A percentile compares a stretch with the other conserved stretches of the same genome.
Evolutionary conservation across 1,140 invertebrate species (phyloP).

Genomic region (Drosophila burlai): DNA sequence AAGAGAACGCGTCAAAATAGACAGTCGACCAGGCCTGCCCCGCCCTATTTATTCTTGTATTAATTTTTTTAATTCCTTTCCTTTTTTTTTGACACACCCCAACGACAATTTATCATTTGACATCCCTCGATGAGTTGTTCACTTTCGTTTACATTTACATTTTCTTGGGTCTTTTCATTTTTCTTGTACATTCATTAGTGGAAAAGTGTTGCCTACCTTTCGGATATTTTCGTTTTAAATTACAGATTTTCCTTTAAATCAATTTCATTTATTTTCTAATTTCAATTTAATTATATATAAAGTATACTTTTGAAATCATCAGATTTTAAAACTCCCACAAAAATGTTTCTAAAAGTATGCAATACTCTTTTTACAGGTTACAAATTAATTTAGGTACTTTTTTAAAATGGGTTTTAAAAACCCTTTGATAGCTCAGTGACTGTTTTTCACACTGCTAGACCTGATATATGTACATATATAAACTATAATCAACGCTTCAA

Average conservation of each 20-base stretch:
- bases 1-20: conserved; percentile 47
- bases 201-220: conserved; percentile 61
- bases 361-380: no score
- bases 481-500: not conserved
- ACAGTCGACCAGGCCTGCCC: conserved; percentile 22
- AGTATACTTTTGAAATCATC: no score
- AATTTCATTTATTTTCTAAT: not conserved
- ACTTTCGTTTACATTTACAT: conserved; percentile 36
- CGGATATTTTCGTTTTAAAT: conserved; percentile 3
- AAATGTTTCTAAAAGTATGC: not conserved
- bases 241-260: not conserved
- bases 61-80: not conserved
- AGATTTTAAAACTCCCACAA: not conserved
- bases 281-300: not conserved
- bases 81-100: conserved; percentile 1
- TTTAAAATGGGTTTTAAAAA: no score
- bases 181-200: conserved; percentile 47
- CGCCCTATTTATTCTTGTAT: conserved; percentile 8
- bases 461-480: not conserved
- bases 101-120: conserved; percentile 44
- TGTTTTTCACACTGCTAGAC: no score
- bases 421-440: no score
- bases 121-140: conserved; percentile 54
- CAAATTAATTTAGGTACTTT: not conserved
- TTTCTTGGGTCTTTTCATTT: conserved; percentile 36